These are phyloP conservation scores for Eupithecia abbreviata DNA, from an alignment of 2,888 invertebrate genomes.

Conservation along the genomic window DNA sequence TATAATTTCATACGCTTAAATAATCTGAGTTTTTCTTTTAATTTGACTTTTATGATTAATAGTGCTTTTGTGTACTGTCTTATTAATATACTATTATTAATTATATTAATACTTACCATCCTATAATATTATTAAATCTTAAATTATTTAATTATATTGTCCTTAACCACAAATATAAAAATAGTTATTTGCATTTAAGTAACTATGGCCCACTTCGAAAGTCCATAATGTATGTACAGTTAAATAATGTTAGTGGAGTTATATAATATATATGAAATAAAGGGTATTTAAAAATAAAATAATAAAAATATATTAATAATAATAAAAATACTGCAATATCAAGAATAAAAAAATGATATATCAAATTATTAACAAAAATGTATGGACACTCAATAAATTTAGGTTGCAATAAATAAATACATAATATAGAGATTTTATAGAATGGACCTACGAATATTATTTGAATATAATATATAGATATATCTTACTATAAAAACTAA, in stretches of 20 bases:
- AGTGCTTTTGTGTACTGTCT: neutral
- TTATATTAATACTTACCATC: neutral
- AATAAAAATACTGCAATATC: too few relatives aligned
- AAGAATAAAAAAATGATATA: neutral
- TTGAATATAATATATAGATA: neutral
- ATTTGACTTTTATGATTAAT: neutral
- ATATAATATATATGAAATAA: neutral
- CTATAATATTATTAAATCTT: neutral
- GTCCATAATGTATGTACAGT: neutral
- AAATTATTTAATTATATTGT: slow-evolving; percentile 28
- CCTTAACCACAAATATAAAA: slow-evolving; percentile 34
- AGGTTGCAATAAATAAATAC: neutral
- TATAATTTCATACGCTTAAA: neutral
- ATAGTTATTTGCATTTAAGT: slow-evolving; percentile 17
- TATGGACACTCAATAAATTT: neutral
- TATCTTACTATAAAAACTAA: too few relatives aligned
- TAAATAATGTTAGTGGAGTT: neutral
- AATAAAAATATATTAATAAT: neutral
- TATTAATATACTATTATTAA: neutral
- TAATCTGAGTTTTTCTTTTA: neutral
- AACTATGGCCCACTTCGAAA: neutral
- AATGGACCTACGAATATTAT: neutral
- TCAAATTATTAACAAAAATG: neutral
- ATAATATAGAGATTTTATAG: neutral
- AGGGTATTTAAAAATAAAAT: neutral